phyloP scores from a whole-genome alignment of 35 echinoderm and acorn worm species.

The Anneissia japonica region DNA sequence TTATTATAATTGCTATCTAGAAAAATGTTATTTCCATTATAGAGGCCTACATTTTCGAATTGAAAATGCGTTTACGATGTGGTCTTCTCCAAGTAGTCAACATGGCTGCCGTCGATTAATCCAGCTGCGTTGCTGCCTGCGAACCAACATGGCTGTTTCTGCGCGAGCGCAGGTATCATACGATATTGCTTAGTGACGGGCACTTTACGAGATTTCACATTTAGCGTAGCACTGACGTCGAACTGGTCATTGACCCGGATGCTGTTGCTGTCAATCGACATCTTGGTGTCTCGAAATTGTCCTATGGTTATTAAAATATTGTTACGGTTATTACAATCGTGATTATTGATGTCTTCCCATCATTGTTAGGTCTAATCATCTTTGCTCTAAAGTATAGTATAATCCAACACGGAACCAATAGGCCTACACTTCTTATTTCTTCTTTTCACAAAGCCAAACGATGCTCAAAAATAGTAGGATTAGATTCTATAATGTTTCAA shows the following conservation, averaged over 20 bases:
- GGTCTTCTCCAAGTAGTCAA: not conserved
- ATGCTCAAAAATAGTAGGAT: too few relatives aligned
- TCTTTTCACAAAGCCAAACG: too few relatives aligned
- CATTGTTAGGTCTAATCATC: too few relatives aligned
- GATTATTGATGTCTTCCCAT: too few relatives aligned
- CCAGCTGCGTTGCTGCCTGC: not conserved
- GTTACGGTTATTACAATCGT: too few relatives aligned
- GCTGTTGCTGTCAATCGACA: not conserved
- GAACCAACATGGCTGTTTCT: constrained; percentile 9
- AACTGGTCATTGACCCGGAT: not conserved
- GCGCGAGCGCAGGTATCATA: not conserved
- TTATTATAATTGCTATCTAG: too few relatives aligned
- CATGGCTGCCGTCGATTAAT: not conserved
- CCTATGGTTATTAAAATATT: not conserved
- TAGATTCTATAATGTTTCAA: too few relatives aligned
- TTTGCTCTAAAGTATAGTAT: too few relatives aligned
- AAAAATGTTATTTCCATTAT: too few relatives aligned
- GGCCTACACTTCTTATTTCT: too few relatives aligned
- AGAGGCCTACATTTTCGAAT: not conserved
- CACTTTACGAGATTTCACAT: not conserved
- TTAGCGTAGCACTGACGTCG: not conserved
- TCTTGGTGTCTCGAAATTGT: not conserved
- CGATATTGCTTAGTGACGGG: not conserved
- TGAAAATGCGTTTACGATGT: not conserved
- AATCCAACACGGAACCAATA: too few relatives aligned